Evolutionary conservation across 2,888 invertebrate genomes (phyloP).

Genomic region (Cyclophora punctaria): DNA sequence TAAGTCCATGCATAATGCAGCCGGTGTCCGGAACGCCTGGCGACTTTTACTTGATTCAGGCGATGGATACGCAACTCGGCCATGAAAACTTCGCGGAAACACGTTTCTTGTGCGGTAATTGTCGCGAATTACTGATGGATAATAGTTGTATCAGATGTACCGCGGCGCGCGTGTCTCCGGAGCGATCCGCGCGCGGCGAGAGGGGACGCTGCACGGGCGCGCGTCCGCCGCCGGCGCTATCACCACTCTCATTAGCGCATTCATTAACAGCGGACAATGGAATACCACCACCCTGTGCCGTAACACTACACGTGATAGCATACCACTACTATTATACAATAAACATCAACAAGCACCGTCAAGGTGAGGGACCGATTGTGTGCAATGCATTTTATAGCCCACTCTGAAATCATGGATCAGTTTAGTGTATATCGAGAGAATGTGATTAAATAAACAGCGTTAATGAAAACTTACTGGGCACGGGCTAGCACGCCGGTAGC

Average conservation of each 20-base stretch:
- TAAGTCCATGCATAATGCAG: conserved; percentile 55
- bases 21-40: conserved; percentile 35
- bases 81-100: conserved; percentile 14
- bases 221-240: neutral
- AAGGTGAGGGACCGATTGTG: too few relatives aligned
- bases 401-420: too few relatives aligned
- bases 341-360: too few relatives aligned
- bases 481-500: neutral
- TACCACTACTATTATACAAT: too few relatives aligned
- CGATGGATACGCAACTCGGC: conserved; percentile 7
- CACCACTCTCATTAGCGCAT: neutral
- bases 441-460: too few relatives aligned
- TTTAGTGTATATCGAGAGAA: too few relatives aligned
- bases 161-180: neutral
- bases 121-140: conserved; percentile 10
- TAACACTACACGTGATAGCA: too few relatives aligned
- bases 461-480: neutral
- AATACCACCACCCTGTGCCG: too few relatives aligned
- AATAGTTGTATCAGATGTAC: conserved; percentile 4
- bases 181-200: neutral
- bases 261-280: too few relatives aligned
- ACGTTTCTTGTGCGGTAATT: conserved; percentile 11
- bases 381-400: too few relatives aligned
- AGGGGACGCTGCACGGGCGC: too few relatives aligned
- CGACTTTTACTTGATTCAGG: conserved; percentile 43